Conservation (phyloP, 2,113 vertebrate species). For the Mesitornis unicolor region DNA sequence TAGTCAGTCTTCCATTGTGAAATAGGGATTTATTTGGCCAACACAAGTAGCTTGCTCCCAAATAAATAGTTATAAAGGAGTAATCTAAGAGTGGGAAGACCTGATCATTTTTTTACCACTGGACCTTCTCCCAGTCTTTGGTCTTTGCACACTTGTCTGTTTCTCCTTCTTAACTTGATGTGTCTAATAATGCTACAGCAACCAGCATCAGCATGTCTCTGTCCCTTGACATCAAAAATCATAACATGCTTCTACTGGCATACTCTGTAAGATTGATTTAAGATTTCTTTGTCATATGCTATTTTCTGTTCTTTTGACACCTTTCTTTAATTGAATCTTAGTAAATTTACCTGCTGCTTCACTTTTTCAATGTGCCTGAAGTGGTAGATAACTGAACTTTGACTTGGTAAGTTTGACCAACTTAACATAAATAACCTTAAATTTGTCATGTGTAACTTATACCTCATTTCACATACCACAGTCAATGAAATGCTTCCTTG, state of each 20-base stretch:
- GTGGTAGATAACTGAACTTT: neutral
- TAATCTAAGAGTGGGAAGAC: neutral
- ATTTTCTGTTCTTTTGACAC: neutral
- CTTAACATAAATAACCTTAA: neutral
- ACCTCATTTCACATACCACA: neutral
- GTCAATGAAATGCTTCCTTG: neutral
- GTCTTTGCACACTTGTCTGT: neutral
- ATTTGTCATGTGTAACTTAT: neutral
- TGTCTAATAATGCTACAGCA: neutral
- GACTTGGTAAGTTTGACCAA: neutral
- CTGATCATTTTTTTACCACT: neutral
- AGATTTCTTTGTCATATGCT: neutral
- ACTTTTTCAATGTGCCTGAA: neutral
- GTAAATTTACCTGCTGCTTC: neutral
- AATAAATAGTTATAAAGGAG: neutral
- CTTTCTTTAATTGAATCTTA: neutral
- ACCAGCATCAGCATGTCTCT: neutral
- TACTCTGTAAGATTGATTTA: neutral
- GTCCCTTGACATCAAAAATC: neutral
- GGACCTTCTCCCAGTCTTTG: neutral
- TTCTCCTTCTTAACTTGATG: neutral
- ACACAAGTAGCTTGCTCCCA: neutral
- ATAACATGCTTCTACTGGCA: too few species aligned
- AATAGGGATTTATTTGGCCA: neutral
- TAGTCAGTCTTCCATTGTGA: neutral